These are phyloP conservation scores for Troides helena DNA, from an alignment of 2,888 invertebrate species.

Conservation along the genomic window DNA sequence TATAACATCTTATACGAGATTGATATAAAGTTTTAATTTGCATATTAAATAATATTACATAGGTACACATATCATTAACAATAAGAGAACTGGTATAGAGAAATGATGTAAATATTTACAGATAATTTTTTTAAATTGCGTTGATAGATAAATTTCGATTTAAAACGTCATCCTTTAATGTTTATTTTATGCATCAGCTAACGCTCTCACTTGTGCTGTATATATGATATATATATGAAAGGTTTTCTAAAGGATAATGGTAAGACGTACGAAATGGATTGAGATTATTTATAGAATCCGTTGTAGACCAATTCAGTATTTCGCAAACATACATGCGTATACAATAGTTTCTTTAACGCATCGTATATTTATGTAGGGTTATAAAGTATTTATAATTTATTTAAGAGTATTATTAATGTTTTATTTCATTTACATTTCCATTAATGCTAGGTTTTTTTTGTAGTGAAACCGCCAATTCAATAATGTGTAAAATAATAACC, in stretches of 20 bases:
- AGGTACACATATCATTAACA: conserved; percentile 18
- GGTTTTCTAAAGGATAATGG: conserved; percentile 7
- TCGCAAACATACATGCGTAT: conserved; percentile 6
- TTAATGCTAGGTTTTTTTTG: not conserved
- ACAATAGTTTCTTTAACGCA: conserved; percentile 1
- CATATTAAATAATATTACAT: conserved; percentile 22
- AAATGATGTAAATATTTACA: conserved; percentile 25
- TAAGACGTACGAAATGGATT: conserved; percentile 2
- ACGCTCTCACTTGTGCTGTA: not conserved
- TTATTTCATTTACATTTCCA: not conserved
- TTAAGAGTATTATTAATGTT: not conserved
- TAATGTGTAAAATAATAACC: conserved; percentile 14
- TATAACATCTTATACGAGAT: conserved; percentile 41
- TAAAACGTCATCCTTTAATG: conserved; percentile 13
- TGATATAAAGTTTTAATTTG: conserved; percentile 32
- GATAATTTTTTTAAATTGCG: conserved; percentile 7
- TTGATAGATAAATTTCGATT: conserved; percentile 6
- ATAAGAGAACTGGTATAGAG: conserved; percentile 21
- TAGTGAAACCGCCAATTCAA: not conserved
- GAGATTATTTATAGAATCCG: not conserved
- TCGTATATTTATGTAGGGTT: conserved; percentile 8
- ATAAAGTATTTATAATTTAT: conserved; percentile 12
- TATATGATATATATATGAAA: not conserved
- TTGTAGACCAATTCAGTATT: conserved; percentile 5
- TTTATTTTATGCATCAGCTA: not conserved